Conservation (phyloP, 1,140 invertebrate species). For the Diplogasteroides magnus region DNA sequence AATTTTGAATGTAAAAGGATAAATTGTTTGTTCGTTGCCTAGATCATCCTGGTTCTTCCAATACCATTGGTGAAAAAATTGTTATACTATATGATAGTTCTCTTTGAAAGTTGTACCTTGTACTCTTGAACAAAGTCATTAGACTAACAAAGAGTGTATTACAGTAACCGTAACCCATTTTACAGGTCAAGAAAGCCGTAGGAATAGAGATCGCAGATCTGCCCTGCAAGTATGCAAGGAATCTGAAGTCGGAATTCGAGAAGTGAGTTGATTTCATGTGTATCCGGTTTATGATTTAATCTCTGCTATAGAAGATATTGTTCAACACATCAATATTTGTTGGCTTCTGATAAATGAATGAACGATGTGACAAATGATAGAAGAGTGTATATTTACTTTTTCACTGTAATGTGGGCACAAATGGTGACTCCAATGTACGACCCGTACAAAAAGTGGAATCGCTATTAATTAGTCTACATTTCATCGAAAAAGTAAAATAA, state of each 20-base stretch:
- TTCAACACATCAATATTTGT: neutral
- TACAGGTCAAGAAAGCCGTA: constrained; percentile 39
- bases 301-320: neutral
- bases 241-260: constrained; percentile 42
- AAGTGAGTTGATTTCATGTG: constrained; percentile 7
- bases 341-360: neutral
- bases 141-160: neutral
- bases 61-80: too few species aligned
- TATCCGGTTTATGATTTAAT: neutral
- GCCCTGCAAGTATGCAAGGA: constrained; percentile 42
- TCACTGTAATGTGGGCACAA: too few species aligned
- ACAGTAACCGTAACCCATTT: too few species aligned
- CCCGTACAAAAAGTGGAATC: constrained; percentile 1
- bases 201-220: constrained; percentile 49
- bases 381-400: neutral
- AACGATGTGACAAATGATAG: neutral
- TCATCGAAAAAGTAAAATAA: neutral
- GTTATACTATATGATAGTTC: neutral
- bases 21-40: too few species aligned
- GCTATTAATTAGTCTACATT: neutral
- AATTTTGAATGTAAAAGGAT: too few species aligned
- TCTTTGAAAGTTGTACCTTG: neutral
- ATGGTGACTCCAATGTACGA: too few species aligned
- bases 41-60: too few species aligned
- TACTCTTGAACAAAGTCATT: neutral